These are phyloP conservation scores for Recurvirostra avosetta DNA, from an alignment of 2,113 vertebrate genomes.

Conservation along the genomic window DNA sequence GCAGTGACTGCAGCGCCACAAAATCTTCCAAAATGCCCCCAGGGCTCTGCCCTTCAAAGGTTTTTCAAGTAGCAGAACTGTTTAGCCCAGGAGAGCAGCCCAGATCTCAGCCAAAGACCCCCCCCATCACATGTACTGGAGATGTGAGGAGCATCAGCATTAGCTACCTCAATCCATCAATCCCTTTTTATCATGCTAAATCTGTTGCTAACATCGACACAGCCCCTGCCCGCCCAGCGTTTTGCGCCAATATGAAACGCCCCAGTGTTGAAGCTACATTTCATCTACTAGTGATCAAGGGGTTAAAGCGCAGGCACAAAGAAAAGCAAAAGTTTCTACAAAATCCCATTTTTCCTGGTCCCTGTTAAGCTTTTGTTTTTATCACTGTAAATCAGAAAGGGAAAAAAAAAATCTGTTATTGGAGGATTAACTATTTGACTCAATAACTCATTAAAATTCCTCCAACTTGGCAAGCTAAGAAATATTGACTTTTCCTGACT, in stretches of 20 bases:
- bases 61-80: neutral
- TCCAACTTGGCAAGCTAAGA: conserved; percentile 60
- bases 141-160: neutral
- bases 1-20: neutral
- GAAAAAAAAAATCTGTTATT: conserved; percentile 49
- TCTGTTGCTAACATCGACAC: neutral
- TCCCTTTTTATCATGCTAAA: neutral
- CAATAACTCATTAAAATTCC: conserved; percentile 79
- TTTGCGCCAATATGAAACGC: neutral
- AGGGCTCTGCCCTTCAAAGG: neutral
- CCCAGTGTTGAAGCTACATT: neutral
- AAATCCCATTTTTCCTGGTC: neutral
- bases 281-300: neutral
- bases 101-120: neutral
- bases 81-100: neutral
- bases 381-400: conserved; percentile 69
- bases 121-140: fast-evolving
- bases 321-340: neutral
- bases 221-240: neutral
- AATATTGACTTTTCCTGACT: conserved; percentile 73
- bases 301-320: neutral
- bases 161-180: neutral
- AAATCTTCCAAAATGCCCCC: fast-evolving
- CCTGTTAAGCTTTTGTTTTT: conserved; percentile 63
- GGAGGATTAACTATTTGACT: conserved; percentile 74